Conservation (phyloP, 2,888 invertebrate species). For the Drosophila ustulata region DNA sequence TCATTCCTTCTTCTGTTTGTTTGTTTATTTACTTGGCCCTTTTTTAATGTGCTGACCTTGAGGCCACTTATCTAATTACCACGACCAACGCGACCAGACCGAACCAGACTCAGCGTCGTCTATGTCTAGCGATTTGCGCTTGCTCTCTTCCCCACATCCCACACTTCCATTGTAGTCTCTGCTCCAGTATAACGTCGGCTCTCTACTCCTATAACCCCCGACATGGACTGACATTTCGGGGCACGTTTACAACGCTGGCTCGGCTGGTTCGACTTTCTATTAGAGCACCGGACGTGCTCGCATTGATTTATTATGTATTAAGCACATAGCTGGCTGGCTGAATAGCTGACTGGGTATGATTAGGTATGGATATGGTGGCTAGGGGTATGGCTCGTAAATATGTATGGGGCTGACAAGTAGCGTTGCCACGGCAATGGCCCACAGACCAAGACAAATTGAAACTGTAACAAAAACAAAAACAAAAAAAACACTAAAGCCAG, state of each 20-base stretch:
- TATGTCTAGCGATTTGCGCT: constrained; percentile 37
- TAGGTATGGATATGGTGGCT: constrained; percentile 20
- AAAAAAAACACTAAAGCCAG: constrained; percentile 29
- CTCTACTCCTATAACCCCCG: not conserved
- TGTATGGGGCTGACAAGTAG: constrained; percentile 57
- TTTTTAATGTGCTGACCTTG: constrained; percentile 70
- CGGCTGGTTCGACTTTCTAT: constrained; percentile 43
- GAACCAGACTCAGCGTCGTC: constrained; percentile 62
- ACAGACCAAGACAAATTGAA: constrained; percentile 60
- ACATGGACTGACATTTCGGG: constrained; percentile 31
- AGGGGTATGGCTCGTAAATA: constrained; percentile 54
- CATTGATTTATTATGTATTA: constrained; percentile 76
- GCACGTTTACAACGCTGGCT: constrained; percentile 33
- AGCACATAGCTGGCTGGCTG: constrained; percentile 49
- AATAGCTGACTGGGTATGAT: constrained; percentile 30
- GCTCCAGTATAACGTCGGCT: not conserved
- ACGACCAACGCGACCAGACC: constrained; percentile 36
- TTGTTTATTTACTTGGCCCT: constrained; percentile 47
- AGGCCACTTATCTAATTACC: constrained; percentile 75
- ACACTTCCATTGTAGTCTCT: constrained; percentile 5
- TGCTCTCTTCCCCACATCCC: not conserved
- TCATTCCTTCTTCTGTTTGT: constrained; percentile 29
- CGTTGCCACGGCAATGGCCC: constrained; percentile 78
- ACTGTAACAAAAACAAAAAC: constrained; percentile 33
- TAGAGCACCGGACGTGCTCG: constrained; percentile 56